These are phyloP conservation scores for Danio choprae DNA, from an alignment of 2,797 vertebrate species.

Conservation along the genomic window DNA sequence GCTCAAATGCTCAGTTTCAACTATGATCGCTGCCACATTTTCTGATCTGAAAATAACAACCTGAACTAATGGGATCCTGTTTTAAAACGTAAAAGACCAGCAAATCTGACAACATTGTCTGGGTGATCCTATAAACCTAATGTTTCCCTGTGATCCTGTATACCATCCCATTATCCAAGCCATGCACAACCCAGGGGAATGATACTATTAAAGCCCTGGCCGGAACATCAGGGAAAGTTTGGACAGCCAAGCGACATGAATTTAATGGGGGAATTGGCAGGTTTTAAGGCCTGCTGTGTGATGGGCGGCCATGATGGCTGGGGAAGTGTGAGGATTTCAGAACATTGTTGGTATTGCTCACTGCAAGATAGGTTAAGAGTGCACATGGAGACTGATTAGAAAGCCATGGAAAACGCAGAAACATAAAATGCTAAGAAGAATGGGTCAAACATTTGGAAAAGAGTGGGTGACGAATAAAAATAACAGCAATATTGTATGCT, in stretches of 20 bases:
- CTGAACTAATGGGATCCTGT: constrained; percentile 10
- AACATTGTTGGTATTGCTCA: constrained; percentile 34
- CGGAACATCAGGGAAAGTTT: constrained; percentile 16
- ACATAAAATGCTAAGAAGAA: not conserved
- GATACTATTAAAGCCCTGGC: constrained; percentile 22
- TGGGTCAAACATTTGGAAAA: not conserved
- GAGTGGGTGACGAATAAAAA: not conserved
- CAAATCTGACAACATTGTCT: not conserved
- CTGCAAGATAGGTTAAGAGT: constrained; percentile 4
- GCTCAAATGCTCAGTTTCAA: not conserved
- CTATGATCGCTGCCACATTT: not conserved
- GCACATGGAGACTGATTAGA: constrained; percentile 45
- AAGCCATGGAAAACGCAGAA: constrained; percentile 1
- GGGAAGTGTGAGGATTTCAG: constrained; percentile 7
- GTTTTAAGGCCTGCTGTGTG: constrained; percentile 8
- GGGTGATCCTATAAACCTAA: constrained; percentile 16
- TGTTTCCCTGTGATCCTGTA: constrained; percentile 36
- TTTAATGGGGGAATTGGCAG: constrained; percentile 27
- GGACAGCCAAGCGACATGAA: not conserved
- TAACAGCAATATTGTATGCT: not conserved
- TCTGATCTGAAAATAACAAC: constrained; percentile 23
- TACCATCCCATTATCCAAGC: constrained; percentile 15
- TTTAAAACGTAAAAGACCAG: constrained; percentile 28
- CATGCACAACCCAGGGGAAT: constrained; percentile 4
- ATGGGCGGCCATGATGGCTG: constrained; percentile 15